phyloP scores from a whole-genome alignment of 1,140 invertebrate genomes.

The Apocrypta bakeri region DNA sequence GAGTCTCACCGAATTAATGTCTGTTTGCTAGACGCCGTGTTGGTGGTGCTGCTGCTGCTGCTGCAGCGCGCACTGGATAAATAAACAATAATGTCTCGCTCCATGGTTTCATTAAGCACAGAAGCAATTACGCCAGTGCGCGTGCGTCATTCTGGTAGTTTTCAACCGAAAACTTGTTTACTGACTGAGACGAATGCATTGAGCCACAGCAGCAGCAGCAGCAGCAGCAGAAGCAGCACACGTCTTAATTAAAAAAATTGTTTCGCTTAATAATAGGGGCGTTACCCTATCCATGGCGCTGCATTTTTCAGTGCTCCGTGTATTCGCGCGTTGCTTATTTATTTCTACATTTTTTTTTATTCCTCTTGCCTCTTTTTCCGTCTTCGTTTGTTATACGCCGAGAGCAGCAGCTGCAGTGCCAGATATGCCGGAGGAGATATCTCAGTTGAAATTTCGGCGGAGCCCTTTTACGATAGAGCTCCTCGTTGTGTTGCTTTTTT shows the following conservation, averaged over 20 bases:
- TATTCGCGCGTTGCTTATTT: not conserved
- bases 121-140: constrained; percentile 16
- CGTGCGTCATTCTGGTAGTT: constrained; percentile 28
- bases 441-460: constrained; percentile 28
- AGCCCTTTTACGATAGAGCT: not conserved
- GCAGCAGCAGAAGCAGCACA: not conserved
- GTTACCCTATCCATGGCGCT: constrained; percentile 40
- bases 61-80: constrained; percentile 16
- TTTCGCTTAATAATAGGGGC: constrained; percentile 50
- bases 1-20: constrained; percentile 25
- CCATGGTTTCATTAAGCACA: constrained; percentile 27
- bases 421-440: constrained; percentile 28
- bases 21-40: constrained; percentile 23
- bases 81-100: not conserved
- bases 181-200: constrained; percentile 23
- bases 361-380: not conserved
- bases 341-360: not conserved
- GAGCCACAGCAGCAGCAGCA: no score
- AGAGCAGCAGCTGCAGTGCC: not conserved
- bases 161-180: constrained; percentile 44
- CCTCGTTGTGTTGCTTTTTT: not conserved
- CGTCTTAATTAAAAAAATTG: constrained; percentile 50
- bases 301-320: constrained; percentile 28
- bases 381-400: not conserved
- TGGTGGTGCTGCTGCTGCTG: no score